A percentile compares a stretch with the other conserved stretches of the same genome.
Evolutionary conservation across 2,797 vertebrate species (phyloP).

Genomic region (Pseudomugil gertrudae): DNA sequence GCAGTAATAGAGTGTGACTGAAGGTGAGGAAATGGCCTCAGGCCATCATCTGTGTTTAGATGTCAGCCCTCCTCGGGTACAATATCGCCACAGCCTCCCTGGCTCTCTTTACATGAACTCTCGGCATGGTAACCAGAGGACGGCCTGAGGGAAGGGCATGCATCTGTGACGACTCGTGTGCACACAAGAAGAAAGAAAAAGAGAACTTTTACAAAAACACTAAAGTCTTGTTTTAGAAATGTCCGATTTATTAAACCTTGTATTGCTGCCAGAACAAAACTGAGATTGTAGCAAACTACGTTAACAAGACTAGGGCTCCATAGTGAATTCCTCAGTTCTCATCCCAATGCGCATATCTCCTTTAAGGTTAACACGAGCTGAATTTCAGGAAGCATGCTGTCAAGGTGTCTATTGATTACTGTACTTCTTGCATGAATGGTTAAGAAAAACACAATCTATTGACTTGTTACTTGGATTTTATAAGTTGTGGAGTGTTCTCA

Average conservation of each 20-base stretch:
- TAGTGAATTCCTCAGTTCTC: conserved; percentile 45
- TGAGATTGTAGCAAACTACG: conserved; percentile 32
- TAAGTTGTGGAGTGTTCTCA: conserved; percentile 21
- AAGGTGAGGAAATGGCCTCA: conserved; percentile 77
- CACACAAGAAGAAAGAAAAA: conserved; percentile 11
- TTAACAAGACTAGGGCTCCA: conserved; percentile 23
- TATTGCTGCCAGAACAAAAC: conserved; percentile 20
- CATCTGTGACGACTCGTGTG: conserved; percentile 26
- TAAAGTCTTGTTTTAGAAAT: conserved; percentile 5
- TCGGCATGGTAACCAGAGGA: conserved; percentile 42
- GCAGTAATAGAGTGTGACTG: conserved; percentile 81
- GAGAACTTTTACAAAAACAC: conserved; percentile 15
- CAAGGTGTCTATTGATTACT: conserved; percentile 81
- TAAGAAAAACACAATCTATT: conserved; percentile 62
- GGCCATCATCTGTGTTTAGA: conserved; percentile 69
- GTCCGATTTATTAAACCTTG: neutral
- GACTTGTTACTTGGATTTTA: conserved; percentile 63
- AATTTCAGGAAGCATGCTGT: conserved; percentile 69
- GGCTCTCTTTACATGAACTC: conserved; percentile 66
- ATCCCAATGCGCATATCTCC: conserved; percentile 58
- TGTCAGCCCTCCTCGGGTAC: conserved; percentile 74
- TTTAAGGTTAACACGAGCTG: conserved; percentile 62
- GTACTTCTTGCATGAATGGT: conserved; percentile 77
- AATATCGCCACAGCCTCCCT: conserved; percentile 58
- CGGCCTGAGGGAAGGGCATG: conserved; percentile 59